A percentile compares a stretch with the other conserved stretches of the same genome.
These are phyloP conservation scores for Tinamus guttatus DNA, from an alignment of 2,113 vertebrate genomes.

Conservation along the genomic window DNA sequence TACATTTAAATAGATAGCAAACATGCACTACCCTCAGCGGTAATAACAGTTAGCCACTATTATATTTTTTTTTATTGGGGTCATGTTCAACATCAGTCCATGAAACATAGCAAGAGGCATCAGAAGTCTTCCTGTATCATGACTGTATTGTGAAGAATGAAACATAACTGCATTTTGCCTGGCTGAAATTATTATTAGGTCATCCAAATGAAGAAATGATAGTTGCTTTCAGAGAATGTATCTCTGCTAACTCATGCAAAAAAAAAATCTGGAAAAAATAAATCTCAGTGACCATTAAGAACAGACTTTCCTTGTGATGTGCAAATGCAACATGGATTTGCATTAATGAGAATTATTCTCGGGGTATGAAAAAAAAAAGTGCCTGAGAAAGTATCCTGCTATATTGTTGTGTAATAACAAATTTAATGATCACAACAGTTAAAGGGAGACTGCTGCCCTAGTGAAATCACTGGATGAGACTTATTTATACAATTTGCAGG, in stretches of 20 bases:
- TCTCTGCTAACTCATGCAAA: neutral
- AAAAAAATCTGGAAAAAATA: neutral
- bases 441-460: neutral
- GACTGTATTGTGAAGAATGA: neutral
- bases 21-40: neutral
- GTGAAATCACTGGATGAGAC: neutral
- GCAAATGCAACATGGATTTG: neutral
- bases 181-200: neutral
- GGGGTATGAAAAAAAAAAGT: neutral
- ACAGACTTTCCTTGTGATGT: neutral
- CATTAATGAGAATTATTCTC: neutral
- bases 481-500: neutral
- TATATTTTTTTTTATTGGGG: neutral
- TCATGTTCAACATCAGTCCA: neutral
- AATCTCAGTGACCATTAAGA: neutral
- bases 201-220: neutral
- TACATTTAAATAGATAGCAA: neutral
- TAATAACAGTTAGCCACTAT: neutral
- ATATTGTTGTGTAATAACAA: neutral
- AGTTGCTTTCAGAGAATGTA: neutral
- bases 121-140: neutral
- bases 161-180: neutral
- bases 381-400: fast-evolving
- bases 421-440: neutral
- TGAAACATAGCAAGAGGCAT: neutral